These are phyloP conservation scores for Leptobrachium ailaonicum DNA, from an alignment of 2,113 vertebrate species.

Conservation along the genomic window DNA sequence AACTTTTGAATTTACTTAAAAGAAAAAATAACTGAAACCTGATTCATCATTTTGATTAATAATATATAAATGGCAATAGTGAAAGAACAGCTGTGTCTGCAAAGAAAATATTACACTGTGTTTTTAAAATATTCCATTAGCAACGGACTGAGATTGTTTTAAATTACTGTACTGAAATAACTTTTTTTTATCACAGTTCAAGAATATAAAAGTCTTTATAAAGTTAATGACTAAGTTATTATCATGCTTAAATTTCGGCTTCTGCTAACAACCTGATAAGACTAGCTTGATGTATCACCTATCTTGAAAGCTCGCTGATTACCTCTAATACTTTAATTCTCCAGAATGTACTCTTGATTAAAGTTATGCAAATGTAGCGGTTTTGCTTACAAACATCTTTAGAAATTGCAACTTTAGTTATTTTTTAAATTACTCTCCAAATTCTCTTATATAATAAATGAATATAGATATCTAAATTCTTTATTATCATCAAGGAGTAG, in stretches of 20 bases:
- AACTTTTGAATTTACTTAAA: too few species aligned
- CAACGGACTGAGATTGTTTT: too few species aligned
- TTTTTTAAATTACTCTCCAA: neutral
- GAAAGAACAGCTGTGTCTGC: too few species aligned
- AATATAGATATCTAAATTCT: too few species aligned
- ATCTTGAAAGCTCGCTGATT: neutral
- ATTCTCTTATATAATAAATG: neutral
- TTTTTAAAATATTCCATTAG: too few species aligned
- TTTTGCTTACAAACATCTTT: neutral
- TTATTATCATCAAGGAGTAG: too few species aligned
- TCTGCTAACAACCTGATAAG: neutral
- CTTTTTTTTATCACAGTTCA: too few species aligned
- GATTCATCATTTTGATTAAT: too few species aligned
- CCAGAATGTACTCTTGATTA: slow-evolving; percentile 9
- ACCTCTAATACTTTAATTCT: slow-evolving; percentile 14
- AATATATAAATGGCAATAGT: too few species aligned
- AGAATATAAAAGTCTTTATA: neutral
- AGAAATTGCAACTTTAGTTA: neutral
- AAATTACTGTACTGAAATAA: too few species aligned
- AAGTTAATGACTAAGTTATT: neutral
- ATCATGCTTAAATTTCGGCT: neutral
- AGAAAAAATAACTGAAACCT: too few species aligned
- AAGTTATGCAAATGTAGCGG: slow-evolving; percentile 13
- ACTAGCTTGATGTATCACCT: neutral
- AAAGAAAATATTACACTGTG: too few species aligned